Base-by-base conservation (phyloP, 2,797 vertebrate genomes). In the Rhadinocentrus ornatus region DNA sequence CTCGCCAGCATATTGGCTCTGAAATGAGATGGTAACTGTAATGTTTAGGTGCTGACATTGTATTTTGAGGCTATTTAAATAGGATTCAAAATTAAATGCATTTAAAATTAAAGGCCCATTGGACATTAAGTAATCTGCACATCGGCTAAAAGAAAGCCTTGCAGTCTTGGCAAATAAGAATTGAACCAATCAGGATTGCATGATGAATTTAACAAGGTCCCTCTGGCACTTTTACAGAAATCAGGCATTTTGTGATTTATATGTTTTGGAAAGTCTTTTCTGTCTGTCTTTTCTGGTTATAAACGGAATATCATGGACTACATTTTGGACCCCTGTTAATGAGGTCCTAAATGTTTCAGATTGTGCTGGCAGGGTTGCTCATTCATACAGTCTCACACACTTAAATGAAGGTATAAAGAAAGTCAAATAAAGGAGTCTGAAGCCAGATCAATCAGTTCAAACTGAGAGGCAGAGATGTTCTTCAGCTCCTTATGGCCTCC, bases 401-500 rank as follows among this genome's bases (percentile, higher is more conserved):
- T 48, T 9, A 4, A 18, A 52, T 15, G 11, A 52, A 52, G 50
- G 32, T 35, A 6, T 31, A 39, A 1, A 10, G n/a, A 65, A 55
- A 52, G 10, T 57, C 4, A 57, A 16, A 52, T 46, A 5, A 26
- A 39, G 32, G 24, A 13, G 10, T 46, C 12, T 16, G 1, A 11
- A 39, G 58, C 2, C 37, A 7, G 39, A 39, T 22, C 11, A 37
- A 22, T 59, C 56, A 24, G n/a, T 37, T 29, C n/a, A 60, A 18
- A 41, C 22, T 18, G 22, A 46, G 27, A 27, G 2, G 6, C 37
- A 61, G 24, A 71, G 48, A 18, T 31, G 52, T 50, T 22, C 9
- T n/a, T 37, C 34, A 56, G 46, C 67, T 52, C 44, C 74, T 50
- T 37, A 53, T 22, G 55, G 26, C 24, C 48, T 35, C 46, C 22